These are phyloP conservation scores for Ophiothrix spiculata DNA, from an alignment of 35 echinoderm and acorn worm genomes.

Conservation along the genomic window DNA sequence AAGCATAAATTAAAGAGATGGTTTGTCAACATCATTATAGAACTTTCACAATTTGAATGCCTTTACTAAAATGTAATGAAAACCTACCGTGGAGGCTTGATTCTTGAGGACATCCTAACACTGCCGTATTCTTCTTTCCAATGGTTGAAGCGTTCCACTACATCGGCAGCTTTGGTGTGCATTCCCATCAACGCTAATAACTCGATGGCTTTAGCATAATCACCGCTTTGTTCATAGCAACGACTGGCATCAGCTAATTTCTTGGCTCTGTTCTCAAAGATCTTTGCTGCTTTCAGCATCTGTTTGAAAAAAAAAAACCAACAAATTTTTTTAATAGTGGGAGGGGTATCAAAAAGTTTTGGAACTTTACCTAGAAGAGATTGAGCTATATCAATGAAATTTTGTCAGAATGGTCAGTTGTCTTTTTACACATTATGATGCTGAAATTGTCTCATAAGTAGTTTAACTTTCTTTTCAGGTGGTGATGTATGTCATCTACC, in stretches of 20 bases:
- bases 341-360: no score
- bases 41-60: no score
- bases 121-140: conserved; percentile 6
- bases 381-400: no score
- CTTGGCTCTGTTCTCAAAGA: conserved; percentile 46
- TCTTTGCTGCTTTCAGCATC: conserved; percentile 43
- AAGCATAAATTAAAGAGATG: no score
- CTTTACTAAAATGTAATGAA: no score
- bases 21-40: no score
- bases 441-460: no score
- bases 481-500: no score
- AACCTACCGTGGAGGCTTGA: conserved; percentile 37
- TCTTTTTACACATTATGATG: no score
- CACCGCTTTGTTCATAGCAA: conserved; percentile 37
- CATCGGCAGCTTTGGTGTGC: conserved; percentile 47
- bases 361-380: no score
- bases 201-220: conserved; percentile 48
- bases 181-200: background rate
- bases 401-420: no score
- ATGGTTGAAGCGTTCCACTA: conserved; percentile 36
- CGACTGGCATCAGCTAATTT: conserved; percentile 30
- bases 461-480: no score
- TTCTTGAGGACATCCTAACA: background rate
- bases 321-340: background rate
- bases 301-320: background rate